Evolutionary conservation across 2,888 invertebrate species (phyloP).

Genomic region (Pomacea canaliculata): DNA sequence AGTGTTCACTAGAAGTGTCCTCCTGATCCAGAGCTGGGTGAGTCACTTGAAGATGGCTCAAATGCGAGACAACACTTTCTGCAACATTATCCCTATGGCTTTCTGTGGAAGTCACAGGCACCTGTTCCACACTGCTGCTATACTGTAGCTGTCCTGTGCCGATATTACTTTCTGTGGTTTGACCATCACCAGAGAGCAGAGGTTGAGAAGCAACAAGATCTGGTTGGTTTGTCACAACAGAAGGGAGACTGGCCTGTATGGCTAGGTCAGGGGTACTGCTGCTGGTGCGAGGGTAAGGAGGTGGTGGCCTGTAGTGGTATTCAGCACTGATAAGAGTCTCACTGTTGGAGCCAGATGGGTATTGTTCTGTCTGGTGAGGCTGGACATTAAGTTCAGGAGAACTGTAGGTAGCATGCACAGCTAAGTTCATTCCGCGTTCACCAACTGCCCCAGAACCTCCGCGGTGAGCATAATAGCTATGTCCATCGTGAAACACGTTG

Average conservation of each 20-base stretch:
- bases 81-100: background rate
- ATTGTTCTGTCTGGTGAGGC: slow-evolving; percentile 51
- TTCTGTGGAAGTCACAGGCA: slow-evolving; percentile 32
- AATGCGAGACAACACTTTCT: background rate
- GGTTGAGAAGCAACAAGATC: slow-evolving; percentile 22
- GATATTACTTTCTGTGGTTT: background rate
- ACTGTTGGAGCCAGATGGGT: slow-evolving; percentile 39
- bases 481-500: slow-evolving; percentile 49
- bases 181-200: background rate
- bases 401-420: slow-evolving; percentile 67
- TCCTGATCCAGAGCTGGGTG: slow-evolving; percentile 40
- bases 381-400: slow-evolving; percentile 68
- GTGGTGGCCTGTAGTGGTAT: slow-evolving; percentile 82
- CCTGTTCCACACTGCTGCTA: too few relatives aligned
- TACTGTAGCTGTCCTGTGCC: background rate
- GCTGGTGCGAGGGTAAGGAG: slow-evolving; percentile 82
- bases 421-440: slow-evolving; percentile 42
- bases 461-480: slow-evolving; percentile 38
- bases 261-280: slow-evolving; percentile 89
- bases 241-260: slow-evolving; percentile 46
- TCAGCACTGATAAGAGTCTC: slow-evolving; percentile 65
- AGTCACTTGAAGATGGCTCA: slow-evolving; percentile 15
- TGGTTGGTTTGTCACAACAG: slow-evolving; percentile 72
- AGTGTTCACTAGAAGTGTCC: slow-evolving; percentile 61
- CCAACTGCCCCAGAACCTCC: slow-evolving; percentile 21